Base-by-base conservation (phyloP, 2,888 invertebrate species). In the Lutraria lutraria region DNA sequence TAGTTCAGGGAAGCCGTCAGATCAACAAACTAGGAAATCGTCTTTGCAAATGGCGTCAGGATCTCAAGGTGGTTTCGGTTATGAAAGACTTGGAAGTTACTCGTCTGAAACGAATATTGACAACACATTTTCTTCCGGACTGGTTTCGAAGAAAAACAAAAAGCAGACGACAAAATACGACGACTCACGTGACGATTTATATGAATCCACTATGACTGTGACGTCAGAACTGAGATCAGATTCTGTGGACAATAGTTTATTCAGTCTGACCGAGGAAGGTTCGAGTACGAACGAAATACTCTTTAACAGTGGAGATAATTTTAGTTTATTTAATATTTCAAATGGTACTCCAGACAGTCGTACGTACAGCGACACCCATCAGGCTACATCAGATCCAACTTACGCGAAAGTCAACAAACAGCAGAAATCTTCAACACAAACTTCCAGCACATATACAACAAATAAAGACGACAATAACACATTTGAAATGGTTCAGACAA, bases 121-220 rank as follows among this genome's bases (percentile, higher is more conserved):
- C 52, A 43, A 15, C 0, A 79, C 56, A 12, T 31, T 76, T 52
- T 52, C 84, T 60, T n/a, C 29, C 56, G 85, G 82, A 53, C 52
- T 85, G 16, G n/a, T 54, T 52, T 68, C 63, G 19, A 80, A 31
- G 63, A 84, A 86, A 63, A 81, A 25, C 0, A 56, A 34, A 72
- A 85, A 81, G 25, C 21, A 60, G 63, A 56, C 21, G 56, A 52
- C 31, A 15, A 72, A 84, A 53, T 29, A 52, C 31, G 80, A 29
- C 0, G 60, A 88, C 3, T 88, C 86, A 52, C 81, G 84, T 63
- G 92, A 92, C 43, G 88, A 90, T 83, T 76, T 92, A 63, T 92
- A 90, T 54, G 89, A 92, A 60, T 92, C 92, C 0, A 90, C 90
- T n/a, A 56, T 86, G 31, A 92, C 92, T 21, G 83, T 90, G 54